Evolutionary conservation across 1,140 invertebrate species (phyloP), one percentile per base, ranked within the genome.

Genomic region (Brachionus koreanus): DNA sequence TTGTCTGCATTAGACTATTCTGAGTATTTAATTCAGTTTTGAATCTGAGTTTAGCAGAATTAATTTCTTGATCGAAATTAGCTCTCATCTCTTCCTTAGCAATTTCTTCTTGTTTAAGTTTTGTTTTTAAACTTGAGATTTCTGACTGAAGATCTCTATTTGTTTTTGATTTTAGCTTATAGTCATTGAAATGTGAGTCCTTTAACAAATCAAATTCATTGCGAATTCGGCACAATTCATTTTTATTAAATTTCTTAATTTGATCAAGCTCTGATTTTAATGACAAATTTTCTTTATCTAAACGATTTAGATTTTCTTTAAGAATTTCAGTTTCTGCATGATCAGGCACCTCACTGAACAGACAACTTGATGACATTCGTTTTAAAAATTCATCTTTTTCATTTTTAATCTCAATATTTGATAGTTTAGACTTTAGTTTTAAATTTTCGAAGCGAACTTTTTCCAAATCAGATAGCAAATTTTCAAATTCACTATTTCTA

Each of bases 131-230:
- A 46, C 13, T 16, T 5, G 25, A 46, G 5, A 74, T 25, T 46
- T 74, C 69, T 4, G 37, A 25, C 43, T 46, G 42, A 46, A 74
- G 43, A 29, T 46, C 39, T 12, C 42, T 43, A 46, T 74, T 74
- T 46, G 42, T 74, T 25, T 74, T 74, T n/a, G 69, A 49, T 35
- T 74, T 74, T 5, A 74, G 12, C n/a, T 46, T 74, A 13, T 49
- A 29, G 23, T 74, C 69, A 46, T 43, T 74, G 10, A 46, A 46
- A 46, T 46, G 69, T 6, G 37, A 19, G 19, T 74, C 25, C 43
- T 35, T 74, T 4, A 74, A 23, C n/a, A 25, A 12, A 19, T 46
- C 33, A 23, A 74, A 74, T 25, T 74, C 69, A 74, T 74, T 49
- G 5, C 42, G 69, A 5, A 74, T 74, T 46, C 42, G 37, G 25